Evolutionary conservation across 2,797 vertebrate species (phyloP).

Genomic region (Prunella strophiata): DNA sequence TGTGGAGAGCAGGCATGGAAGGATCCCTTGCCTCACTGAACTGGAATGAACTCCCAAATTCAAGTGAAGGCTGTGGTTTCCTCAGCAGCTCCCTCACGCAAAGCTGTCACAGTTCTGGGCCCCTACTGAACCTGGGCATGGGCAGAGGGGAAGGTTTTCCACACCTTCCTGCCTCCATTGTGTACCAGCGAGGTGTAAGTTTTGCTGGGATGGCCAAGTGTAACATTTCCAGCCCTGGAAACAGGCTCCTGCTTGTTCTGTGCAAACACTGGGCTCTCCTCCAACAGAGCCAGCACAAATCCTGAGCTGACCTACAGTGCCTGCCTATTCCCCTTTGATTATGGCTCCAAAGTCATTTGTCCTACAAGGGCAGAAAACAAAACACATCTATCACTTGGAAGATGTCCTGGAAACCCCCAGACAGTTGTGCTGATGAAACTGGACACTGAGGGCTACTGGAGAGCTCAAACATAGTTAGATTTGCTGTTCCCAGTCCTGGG

Average conservation of each 20-base stretch:
- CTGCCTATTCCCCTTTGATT: background rate
- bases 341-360: background rate
- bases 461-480: background rate
- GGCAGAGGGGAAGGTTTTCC: background rate
- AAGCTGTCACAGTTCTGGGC: rapidly evolving
- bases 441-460: background rate
- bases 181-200: background rate
- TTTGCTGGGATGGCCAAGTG: background rate
- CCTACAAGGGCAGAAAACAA: constrained; percentile 24
- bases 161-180: background rate
- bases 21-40: background rate
- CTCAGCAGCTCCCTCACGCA: background rate
- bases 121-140: rapidly evolving
- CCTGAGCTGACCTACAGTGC: background rate
- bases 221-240: background rate
- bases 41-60: background rate
- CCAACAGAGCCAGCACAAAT: background rate
- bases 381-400: constrained; percentile 28
- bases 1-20: background rate
- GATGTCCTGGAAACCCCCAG: constrained; percentile 20
- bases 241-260: background rate
- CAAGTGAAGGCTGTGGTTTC: background rate
- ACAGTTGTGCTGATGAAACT: background rate
- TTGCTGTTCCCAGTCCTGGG: background rate
- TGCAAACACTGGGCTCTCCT: background rate